These are phyloP conservation scores for Gobio gobio DNA, from an alignment of 2,113 vertebrate genomes.

Conservation along the genomic window DNA sequence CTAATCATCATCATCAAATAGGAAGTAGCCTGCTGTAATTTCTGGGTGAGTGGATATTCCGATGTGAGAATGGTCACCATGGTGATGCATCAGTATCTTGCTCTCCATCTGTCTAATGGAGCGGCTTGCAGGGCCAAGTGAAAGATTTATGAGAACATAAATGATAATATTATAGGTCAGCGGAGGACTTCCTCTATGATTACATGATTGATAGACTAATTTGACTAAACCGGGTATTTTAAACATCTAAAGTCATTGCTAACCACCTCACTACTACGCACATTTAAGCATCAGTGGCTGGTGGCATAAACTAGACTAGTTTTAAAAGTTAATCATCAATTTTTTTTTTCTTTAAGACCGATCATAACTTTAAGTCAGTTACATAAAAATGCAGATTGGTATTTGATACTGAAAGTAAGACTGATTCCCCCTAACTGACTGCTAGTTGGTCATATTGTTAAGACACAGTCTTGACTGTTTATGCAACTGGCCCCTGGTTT, in stretches of 20 bases:
- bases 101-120: constrained; percentile 44
- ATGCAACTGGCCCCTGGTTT: not conserved
- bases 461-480: no score
- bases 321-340: no score
- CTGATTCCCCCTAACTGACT: no score
- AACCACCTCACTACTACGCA: not conserved
- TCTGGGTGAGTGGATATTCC: constrained; percentile 12
- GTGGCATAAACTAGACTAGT: no score
- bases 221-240: not conserved
- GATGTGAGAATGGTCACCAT: constrained; percentile 41
- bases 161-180: not conserved
- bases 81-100: constrained; percentile 32
- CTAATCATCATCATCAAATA: constrained; percentile 13
- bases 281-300: not conserved
- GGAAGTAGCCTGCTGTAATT: constrained; percentile 5
- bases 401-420: no score
- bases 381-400: no score
- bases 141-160: constrained; percentile 16
- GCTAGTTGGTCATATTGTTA: no score
- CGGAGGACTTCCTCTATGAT: not conserved
- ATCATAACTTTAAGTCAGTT: no score
- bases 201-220: not conserved
- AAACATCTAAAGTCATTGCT: not conserved
- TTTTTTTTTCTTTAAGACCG: no score
- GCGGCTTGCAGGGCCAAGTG: not conserved